Evolutionary conservation across 2,113 vertebrate species (phyloP).

Genomic region (Podiceps cristatus): DNA sequence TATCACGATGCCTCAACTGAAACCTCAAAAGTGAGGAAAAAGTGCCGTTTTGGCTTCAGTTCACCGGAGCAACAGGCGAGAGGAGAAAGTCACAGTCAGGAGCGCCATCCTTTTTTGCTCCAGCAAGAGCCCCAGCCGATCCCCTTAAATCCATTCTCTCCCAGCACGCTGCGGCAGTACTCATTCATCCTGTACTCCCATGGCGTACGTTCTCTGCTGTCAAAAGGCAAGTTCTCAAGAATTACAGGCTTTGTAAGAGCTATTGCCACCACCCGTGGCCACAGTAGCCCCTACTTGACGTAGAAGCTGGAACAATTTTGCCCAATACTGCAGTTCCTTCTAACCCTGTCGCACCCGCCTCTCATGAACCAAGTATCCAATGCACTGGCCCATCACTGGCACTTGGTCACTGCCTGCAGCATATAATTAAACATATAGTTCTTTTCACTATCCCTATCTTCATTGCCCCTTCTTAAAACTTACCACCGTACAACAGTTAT

Average conservation of each 20-base stretch:
- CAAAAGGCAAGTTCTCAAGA: neutral
- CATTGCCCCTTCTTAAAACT: neutral
- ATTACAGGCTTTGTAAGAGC: neutral
- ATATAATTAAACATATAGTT: no score
- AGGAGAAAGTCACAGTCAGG: neutral
- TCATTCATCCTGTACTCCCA: neutral
- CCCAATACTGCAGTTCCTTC: neutral
- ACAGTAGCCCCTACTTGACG: accelerated
- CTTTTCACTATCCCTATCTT: neutral
- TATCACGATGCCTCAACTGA: neutral
- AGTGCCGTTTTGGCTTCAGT: neutral
- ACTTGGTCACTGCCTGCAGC: neutral
- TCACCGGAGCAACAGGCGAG: neutral
- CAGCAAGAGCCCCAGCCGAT: neutral
- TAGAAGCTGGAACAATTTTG: neutral
- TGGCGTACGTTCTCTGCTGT: neutral
- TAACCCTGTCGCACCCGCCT: neutral
- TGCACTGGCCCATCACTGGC: no score
- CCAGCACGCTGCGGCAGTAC: neutral
- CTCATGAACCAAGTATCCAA: neutral
- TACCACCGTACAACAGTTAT: neutral
- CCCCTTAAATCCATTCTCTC: neutral
- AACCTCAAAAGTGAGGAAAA: neutral
- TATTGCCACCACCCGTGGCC: neutral
- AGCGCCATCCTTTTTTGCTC: no score